Conservation (phyloP, 1,140 invertebrate genomes). For the Diuraphis noxia region DNA sequence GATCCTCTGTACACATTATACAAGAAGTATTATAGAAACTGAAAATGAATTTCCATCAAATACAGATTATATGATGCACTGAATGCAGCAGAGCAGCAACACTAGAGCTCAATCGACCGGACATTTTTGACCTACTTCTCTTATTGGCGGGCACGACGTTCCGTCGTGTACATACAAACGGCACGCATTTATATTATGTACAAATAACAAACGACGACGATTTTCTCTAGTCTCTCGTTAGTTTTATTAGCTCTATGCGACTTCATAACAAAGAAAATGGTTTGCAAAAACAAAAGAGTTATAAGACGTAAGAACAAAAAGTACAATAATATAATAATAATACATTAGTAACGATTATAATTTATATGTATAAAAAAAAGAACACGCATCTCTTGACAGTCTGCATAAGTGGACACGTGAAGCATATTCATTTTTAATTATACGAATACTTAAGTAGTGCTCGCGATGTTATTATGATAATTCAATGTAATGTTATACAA, state of each 20-base stretch:
- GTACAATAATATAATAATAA: not conserved
- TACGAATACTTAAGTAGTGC: not conserved
- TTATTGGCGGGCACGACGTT: slow-evolving; percentile 46
- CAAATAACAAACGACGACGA: slow-evolving; percentile 38
- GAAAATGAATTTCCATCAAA: slow-evolving; percentile 41
- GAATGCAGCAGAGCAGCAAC: not conserved
- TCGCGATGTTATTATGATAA: not conserved
- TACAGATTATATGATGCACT: slow-evolving; percentile 30
- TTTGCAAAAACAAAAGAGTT: slow-evolving; percentile 4
- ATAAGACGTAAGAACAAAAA: not conserved
- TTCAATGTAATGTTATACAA: not conserved
- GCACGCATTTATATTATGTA: slow-evolving; percentile 34
- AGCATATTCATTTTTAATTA: not conserved
- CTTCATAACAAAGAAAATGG: not conserved
- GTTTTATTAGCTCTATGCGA: slow-evolving; percentile 5
- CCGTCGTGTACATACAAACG: slow-evolving; percentile 5
- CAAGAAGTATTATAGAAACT: not conserved
- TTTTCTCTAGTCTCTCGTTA: not conserved
- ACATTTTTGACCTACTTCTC: slow-evolving; percentile 52
- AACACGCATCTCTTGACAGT: not conserved
- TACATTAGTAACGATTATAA: not conserved
- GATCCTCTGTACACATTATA: not conserved
- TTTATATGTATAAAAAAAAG: not conserved
- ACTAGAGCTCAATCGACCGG: slow-evolving; percentile 46
- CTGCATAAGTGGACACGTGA: not conserved